phyloP scores from a whole-genome alignment of 2,797 vertebrate species.

The Champsocephalus gunnari region DNA sequence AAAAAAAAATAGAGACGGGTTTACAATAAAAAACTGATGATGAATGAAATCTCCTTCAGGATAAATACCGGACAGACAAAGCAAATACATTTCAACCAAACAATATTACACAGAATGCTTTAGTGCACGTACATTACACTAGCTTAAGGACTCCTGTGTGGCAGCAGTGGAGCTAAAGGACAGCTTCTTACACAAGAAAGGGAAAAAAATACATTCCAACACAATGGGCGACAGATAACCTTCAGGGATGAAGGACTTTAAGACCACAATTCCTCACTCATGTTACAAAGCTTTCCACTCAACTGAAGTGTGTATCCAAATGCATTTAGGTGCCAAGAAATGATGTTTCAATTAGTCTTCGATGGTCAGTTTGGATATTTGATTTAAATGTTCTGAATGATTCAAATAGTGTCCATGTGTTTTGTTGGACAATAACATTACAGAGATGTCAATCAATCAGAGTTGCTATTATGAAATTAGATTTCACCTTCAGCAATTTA shows the following conservation, averaged over 20 bases:
- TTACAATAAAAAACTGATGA: conserved; percentile 19
- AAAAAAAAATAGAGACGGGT: neutral
- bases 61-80: conserved; percentile 46
- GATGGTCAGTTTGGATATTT: conserved; percentile 2
- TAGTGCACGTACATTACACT: conserved; percentile 83
- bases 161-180: conserved; percentile 87
- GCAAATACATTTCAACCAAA: conserved; percentile 53
- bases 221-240: conserved; percentile 51
- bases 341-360: conserved; percentile 15
- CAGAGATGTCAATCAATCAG: conserved; percentile 9
- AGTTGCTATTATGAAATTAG: conserved; percentile 9
- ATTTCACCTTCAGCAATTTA: conserved; percentile 13
- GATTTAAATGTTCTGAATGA: conserved; percentile 2
- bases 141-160: conserved; percentile 46
- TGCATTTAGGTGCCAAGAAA: conserved; percentile 24
- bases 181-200: conserved; percentile 82
- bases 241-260: conserved; percentile 63
- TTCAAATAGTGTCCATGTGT: neutral
- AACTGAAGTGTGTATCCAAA: conserved; percentile 30
- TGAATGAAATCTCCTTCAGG: conserved; percentile 36
- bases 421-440: conserved; percentile 8
- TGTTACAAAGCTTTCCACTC: conserved; percentile 43
- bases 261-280: conserved; percentile 34
- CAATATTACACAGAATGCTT: conserved; percentile 44
- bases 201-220: conserved; percentile 88